Base-by-base conservation (phyloP, 2,113 vertebrate species). In the Grantiella picta region DNA sequence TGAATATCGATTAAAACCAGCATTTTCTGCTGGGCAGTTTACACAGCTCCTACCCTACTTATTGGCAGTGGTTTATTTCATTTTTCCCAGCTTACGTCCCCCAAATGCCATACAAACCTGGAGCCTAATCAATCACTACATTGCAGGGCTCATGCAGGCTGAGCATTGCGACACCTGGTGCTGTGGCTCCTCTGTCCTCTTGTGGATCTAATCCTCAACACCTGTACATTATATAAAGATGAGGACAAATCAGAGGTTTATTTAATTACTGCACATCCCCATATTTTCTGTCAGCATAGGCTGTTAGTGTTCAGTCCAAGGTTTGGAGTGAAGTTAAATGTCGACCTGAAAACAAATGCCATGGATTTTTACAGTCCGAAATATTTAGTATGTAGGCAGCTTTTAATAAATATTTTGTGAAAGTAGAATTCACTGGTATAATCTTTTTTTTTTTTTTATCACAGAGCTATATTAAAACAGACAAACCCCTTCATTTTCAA, bases 61-160 rank as follows among this genome's bases (percentile, higher is more conserved):
- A 6, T 61, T 81, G 66, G 36, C 28, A 72, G 36, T 4, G 2
- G 11, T 16, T 80, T 82, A 31, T 86, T 82, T 59, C 24, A 24
- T 72, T 93, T 94, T 88, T 44, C 49, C n/a, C 4, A 3, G 20
- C 12, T 54, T 63, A 42, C 10, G 11, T 82, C 27, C 92, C 27
- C 52, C 14, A 12, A 6, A 4, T 84, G 33, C 38, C 29, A 6
- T 31, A 33, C 0, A 7, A 90, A 38, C 25, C 33, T 23, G 23
- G 15, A 82, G 12, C 44, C 25, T 53, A 31, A 89, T 5, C 0
- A 0, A 56, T 70, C 27, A 23, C 40, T 49, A 13, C 1, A 1
- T 13, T 38, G 33, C 12, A 78, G 22, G 35, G 21, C 24, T 38
- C 14, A 13, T 5, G 27, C 2, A 40, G 47, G 10, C 13, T 66